Conservation (phyloP, 2,797 vertebrate genomes). For the Paedocypris micromegethes region DNA sequence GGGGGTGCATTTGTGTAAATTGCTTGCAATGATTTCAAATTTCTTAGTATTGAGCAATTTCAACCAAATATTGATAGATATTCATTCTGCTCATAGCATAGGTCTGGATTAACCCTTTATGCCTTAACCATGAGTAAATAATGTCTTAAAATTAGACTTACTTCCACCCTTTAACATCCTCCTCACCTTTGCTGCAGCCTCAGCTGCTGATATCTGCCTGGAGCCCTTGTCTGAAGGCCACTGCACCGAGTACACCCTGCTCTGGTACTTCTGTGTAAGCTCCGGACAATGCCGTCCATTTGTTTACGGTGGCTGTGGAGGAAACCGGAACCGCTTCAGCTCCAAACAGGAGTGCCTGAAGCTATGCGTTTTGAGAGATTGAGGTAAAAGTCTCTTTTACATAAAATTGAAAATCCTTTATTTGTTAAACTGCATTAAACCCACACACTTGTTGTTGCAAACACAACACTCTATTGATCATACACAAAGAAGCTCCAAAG, state of each 20-base stretch:
- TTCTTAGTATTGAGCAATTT: no score
- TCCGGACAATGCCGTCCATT: constrained; percentile 75
- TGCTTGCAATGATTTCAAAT: no score
- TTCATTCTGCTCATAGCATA: no score
- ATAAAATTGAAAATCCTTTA: background rate
- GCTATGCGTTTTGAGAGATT: constrained; percentile 54
- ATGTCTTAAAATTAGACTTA: background rate
- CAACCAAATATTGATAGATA: no score
- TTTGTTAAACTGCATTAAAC: background rate
- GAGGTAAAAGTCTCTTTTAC: constrained; percentile 48
- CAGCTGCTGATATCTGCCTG: constrained; percentile 62
- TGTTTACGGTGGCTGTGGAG: constrained; percentile 78
- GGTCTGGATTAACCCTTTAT: no score
- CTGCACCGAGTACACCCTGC: constrained; percentile 70
- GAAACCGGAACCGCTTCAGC: constrained; percentile 76
- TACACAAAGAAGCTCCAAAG: no score
- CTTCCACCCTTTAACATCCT: background rate
- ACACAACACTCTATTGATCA: no score
- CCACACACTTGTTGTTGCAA: no score
- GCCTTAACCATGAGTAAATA: no score
- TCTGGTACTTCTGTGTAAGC: constrained; percentile 78
- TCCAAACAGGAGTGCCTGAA: constrained; percentile 66
- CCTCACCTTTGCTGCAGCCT: constrained; percentile 23
- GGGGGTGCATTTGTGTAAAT: no score
- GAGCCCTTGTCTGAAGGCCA: constrained; percentile 78